Conservation (phyloP, 1,140 invertebrate genomes). For the Drosophila punjabiensis region DNA sequence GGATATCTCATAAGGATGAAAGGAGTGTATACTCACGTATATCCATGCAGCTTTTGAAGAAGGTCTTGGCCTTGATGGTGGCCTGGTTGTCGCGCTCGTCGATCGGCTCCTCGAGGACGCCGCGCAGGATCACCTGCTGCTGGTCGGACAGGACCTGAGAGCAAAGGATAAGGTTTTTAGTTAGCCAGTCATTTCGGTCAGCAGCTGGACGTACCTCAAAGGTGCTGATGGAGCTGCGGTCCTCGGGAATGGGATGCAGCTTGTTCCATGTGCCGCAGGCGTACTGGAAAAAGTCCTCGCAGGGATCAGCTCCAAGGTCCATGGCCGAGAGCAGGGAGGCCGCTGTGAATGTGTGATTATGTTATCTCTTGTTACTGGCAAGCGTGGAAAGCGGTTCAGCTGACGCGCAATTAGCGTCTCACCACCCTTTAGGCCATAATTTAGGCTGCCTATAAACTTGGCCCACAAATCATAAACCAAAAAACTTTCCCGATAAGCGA, state of each 20-base stretch:
- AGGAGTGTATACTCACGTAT: conserved; percentile 89
- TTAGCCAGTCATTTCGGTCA: neutral
- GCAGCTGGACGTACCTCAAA: conserved; percentile 88
- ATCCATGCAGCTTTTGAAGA: conserved; percentile 95
- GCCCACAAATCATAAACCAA: conserved; percentile 37
- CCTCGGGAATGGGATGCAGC: conserved; percentile 95
- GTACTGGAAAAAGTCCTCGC: conserved; percentile 95
- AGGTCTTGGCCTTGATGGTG: conserved; percentile 92
- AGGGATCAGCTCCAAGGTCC: conserved; percentile 92
- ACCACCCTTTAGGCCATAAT: conserved; percentile 19
- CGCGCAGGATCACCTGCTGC: conserved; percentile 93
- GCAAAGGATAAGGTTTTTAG: neutral
- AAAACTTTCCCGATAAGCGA: conserved; percentile 40
- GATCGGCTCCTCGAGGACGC: conserved; percentile 90
- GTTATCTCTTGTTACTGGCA: neutral
- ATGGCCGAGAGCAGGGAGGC: conserved; percentile 93
- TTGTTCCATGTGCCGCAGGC: conserved; percentile 96
- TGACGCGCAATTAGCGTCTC: conserved; percentile 33
- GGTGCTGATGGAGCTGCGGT: conserved; percentile 93
- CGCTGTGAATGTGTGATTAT: conserved; percentile 86
- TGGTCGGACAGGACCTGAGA: conserved; percentile 91
- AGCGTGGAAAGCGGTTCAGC: conserved; percentile 37
- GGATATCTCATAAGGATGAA: neutral
- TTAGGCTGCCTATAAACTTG: conserved; percentile 32
- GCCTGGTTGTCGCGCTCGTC: conserved; percentile 89